Base-by-base conservation (phyloP, 2,113 vertebrate genomes). In the Poeciliopsis prolifica region DNA sequence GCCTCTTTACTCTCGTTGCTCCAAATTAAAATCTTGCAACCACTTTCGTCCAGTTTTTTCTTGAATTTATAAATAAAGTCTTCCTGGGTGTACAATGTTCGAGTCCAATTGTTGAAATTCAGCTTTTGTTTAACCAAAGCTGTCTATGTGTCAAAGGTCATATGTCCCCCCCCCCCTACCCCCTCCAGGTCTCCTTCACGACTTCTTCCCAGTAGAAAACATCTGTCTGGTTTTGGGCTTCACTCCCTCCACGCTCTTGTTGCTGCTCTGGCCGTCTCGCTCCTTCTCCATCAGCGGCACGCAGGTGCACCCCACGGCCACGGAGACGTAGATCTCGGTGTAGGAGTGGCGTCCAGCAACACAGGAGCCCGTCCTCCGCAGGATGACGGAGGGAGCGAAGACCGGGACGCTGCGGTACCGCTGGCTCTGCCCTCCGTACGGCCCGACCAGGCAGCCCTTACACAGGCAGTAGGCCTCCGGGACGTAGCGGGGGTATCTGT, bases 401-500 rank as follows among this genome's bases (percentile, higher is more conserved):
- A 99, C 97, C 0, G 96, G 97, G 0, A 92, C 88, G 85, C 97
- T 98, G 78, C 95, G 97, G 83, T 96, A 94, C 26, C 85, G 94
- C 0, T 92, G 24, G 62, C 93, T 96, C 92, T 98, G 97, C 85
- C 95, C 93, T 0, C 97, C 94, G 0, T 78, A 82, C 0, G 92
- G 86, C 1, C 96, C 96, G 0, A 91, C 89, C 86, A 99, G 93
- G 87, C 98, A 99, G 88, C 97, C 97, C 13, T 94, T 94, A 88
- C 98, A 99, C 89, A 99, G 93, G 65, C 98, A 99, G 89, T 98
- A 98, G 0, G 97, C 98, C 82, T 99, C 97, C 0, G 98, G 98
- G 75, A 99, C 96, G 88, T 95, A 96, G 37, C 95, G 94, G 0
- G 98, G 98, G 14, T 95, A 99, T 30, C 97, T 87, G 9, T 88